A percentile compares a stretch with the other conserved stretches of the same genome.
Conservation (phyloP, 2,797 vertebrate species). For the Propithecus perrieri region DNA sequence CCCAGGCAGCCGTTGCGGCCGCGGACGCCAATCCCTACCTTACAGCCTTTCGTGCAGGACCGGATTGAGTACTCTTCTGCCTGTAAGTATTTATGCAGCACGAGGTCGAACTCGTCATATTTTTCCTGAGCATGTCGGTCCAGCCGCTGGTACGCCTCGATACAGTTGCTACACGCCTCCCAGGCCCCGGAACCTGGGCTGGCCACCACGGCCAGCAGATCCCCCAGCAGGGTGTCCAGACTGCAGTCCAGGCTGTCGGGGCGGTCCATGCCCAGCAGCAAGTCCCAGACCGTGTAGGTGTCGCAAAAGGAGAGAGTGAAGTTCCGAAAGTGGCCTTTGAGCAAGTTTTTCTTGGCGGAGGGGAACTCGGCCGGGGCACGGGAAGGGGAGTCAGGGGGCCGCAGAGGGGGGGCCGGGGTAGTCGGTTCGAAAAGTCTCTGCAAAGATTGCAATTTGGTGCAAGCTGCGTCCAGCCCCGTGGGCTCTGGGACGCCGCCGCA, state of each 20-base stretch:
- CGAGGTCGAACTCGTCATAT: slow-evolving; percentile 92
- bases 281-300: slow-evolving; percentile 90
- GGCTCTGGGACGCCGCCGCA: slow-evolving; percentile 67
- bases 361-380: slow-evolving; percentile 77
- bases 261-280: slow-evolving; percentile 90
- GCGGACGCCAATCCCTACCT: slow-evolving; percentile 82
- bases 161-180: slow-evolving; percentile 89
- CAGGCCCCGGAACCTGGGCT: slow-evolving; percentile 84
- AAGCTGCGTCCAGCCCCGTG: slow-evolving; percentile 76
- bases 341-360: slow-evolving; percentile 87
- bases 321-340: slow-evolving; percentile 91
- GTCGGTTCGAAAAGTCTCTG: slow-evolving; percentile 85
- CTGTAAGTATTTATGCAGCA: slow-evolving; percentile 91
- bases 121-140: slow-evolving; percentile 94
- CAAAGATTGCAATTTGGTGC: slow-evolving; percentile 79
- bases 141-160: slow-evolving; percentile 90
- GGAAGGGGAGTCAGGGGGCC: slow-evolving; percentile 75
- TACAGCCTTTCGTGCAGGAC: slow-evolving; percentile 89
- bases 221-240: slow-evolving; percentile 87
- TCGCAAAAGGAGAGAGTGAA: slow-evolving; percentile 92
- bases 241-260: slow-evolving; percentile 91
- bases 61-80: slow-evolving; percentile 91
- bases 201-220: slow-evolving; percentile 84
- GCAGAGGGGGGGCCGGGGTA: slow-evolving; percentile 80
- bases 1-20: neutral